Conservation (phyloP, 2,888 invertebrate species). For the Pollenia amentaria region DNA sequence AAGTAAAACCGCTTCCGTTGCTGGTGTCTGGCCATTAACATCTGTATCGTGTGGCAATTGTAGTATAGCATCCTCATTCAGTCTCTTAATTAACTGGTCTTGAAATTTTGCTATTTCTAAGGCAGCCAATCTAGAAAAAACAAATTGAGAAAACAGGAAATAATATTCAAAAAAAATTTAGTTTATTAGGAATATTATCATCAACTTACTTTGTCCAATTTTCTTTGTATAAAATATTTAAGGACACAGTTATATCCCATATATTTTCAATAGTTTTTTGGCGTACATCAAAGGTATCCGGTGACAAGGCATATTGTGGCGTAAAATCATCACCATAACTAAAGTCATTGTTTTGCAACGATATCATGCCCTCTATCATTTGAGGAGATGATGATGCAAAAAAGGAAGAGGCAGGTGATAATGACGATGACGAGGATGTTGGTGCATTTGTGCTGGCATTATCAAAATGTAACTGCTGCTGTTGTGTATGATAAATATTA, state of each 20-base stretch:
- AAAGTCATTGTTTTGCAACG: conserved; percentile 78
- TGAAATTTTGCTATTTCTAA: conserved; percentile 89
- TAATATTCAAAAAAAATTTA: neutral
- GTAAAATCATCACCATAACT: conserved; percentile 81
- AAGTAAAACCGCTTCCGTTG: conserved; percentile 84
- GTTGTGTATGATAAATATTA: conserved; percentile 76
- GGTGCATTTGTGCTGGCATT: conserved; percentile 79
- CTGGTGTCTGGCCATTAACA: conserved; percentile 82
- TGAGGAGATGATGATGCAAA: conserved; percentile 57
- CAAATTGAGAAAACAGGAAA: conserved; percentile 6
- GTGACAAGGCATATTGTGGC: conserved; percentile 82
- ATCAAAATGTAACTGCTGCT: conserved; percentile 76
- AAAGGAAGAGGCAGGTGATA: conserved; percentile 24
- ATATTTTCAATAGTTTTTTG: conserved; percentile 93
- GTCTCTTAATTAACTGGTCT: conserved; percentile 91
- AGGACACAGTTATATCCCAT: conserved; percentile 94
- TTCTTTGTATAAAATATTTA: conserved; percentile 94
- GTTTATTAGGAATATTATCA: neutral
- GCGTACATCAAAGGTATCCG: conserved; percentile 86
- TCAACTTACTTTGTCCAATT: conserved; percentile 93
- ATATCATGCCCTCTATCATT: conserved; percentile 72
- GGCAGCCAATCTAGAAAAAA: conserved; percentile 82
- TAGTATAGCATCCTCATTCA: conserved; percentile 91
- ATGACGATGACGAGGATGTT: conserved; percentile 63
- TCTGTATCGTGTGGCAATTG: conserved; percentile 86